phyloP scores from a whole-genome alignment of 2,797 vertebrate species.

The Lagorchestes hirsutus region DNA sequence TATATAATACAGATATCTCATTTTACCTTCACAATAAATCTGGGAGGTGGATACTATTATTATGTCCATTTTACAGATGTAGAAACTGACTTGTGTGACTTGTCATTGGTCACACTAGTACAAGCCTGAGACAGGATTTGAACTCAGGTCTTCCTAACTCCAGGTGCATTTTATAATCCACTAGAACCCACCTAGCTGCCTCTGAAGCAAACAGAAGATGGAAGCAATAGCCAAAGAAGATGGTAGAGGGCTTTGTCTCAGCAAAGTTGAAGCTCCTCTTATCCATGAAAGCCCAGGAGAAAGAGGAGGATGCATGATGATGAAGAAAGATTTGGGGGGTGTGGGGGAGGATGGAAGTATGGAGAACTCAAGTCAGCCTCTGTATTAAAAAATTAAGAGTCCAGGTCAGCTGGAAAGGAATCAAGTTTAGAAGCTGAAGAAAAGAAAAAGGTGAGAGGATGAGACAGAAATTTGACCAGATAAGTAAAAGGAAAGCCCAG shows the following conservation, averaged over 20 bases:
- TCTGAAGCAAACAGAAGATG: background rate
- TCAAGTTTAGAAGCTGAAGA: background rate
- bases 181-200: background rate
- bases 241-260: background rate
- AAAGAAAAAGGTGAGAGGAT: background rate
- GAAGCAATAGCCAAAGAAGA: background rate
- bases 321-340: background rate
- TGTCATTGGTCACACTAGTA: background rate
- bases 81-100: background rate
- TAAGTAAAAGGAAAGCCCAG: background rate
- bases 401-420: background rate
- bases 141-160: background rate
- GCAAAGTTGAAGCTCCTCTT: background rate
- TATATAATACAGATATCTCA: background rate
- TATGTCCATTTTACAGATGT: background rate
- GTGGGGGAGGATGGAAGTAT: background rate
- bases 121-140: background rate
- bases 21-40: background rate
- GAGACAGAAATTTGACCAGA: background rate
- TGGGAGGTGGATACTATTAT: background rate
- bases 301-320: background rate
- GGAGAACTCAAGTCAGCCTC: background rate
- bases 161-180: background rate
- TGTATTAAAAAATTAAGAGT: background rate
- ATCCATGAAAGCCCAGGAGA: background rate